Base-by-base conservation (phyloP, 2,888 invertebrate species). In the Cerastis leucographa region DNA sequence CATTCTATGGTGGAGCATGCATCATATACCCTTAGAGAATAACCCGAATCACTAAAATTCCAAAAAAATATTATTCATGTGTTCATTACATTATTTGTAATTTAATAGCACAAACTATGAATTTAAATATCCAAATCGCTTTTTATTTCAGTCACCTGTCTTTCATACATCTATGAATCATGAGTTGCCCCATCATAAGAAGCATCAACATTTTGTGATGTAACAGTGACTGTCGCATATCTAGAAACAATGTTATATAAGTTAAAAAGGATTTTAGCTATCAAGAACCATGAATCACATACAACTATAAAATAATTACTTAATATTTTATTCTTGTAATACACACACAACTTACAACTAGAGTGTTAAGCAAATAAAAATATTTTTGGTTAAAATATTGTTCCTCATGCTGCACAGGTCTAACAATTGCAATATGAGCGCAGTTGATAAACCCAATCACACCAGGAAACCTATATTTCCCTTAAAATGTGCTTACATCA, bases 31-130 rank as follows among this genome's bases (percentile, higher is more conserved):
- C 35, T 35, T 35, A 1, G 61, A 61, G 61, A 35, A 61, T 61
- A 61, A 35, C 61, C 66, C 49, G 66, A 67, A 67, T 67, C 66
- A 67, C 66, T 67, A 35, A 49, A 67, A 67, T 49, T 17, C 29
- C 49, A 29, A 29, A 29, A 54, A 54, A 54, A 54, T 35, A 35
- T 35, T 35, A 35, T 35, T 35, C 35, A 35, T 35, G 35, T 35
- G 3, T 35, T 35, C 35, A 35, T 35, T 35, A 35, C 35, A 35
- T 35, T 35, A 35, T 35, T 35, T 35, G 35, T 35, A 35, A 35
- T 35, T 35, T 35, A 35, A 35, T 35, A 35, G n/a, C n/a, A 35
- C 35, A 35, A 35, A 35, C 35, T 35, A 35, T 2, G 35, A 35
- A 42, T n/a, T n/a, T n/a, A 42, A 7, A 42, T n/a, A 14, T 65